Conservation (phyloP, 1,140 invertebrate species). For the Neuroterus valhalla region DNA sequence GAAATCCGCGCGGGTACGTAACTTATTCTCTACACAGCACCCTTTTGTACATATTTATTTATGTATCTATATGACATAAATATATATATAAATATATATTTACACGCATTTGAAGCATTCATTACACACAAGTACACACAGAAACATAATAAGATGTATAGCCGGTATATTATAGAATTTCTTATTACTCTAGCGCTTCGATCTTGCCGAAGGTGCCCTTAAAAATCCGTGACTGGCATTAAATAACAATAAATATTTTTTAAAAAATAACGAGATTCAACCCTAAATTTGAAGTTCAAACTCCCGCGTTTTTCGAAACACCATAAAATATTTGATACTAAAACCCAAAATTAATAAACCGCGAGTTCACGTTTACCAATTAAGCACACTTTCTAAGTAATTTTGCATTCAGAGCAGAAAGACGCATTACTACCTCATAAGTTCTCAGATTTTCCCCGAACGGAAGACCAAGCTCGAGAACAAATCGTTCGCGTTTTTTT, state of each 20-base stretch:
- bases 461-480: conserved; percentile 14
- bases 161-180: conserved; percentile 31
- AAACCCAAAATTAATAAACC: conserved; percentile 69
- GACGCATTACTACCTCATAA: conserved; percentile 49
- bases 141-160: conserved; percentile 46
- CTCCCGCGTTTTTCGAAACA: conserved; percentile 11
- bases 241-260: conserved; percentile 1
- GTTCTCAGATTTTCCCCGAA: conserved; percentile 26
- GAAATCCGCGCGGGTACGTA: conserved; percentile 67
- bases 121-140: conserved; percentile 39
- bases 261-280: background rate
- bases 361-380: conserved; percentile 26
- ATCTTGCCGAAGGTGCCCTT: conserved; percentile 29
- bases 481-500: conserved; percentile 3
- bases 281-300: background rate
- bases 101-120: conserved; percentile 12
- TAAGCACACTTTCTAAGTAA: conserved; percentile 30
- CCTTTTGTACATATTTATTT: conserved; percentile 53
- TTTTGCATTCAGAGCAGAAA: conserved; percentile 34
- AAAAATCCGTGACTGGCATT: conserved; percentile 27
- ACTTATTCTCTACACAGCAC: conserved; percentile 63
- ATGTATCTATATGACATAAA: conserved; percentile 42
- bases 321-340: conserved; percentile 70
- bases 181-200: conserved; percentile 24
- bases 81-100: conserved; percentile 34